Conservation (phyloP, 2,888 invertebrate species). For the Hoplodrina blanda region DNA sequence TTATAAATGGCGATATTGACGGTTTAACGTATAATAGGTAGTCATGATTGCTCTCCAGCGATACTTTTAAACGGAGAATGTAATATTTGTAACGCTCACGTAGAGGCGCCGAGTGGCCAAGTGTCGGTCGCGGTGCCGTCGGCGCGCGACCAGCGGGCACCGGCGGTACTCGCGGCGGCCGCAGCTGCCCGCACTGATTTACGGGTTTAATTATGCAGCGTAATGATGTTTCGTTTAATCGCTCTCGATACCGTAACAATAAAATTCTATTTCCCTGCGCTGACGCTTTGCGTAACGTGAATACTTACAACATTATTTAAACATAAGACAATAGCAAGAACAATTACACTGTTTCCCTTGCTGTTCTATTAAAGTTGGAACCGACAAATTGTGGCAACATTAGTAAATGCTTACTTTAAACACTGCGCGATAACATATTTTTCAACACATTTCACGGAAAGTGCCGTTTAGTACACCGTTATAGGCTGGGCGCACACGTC, state of each 20-base stretch:
- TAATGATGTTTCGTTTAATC: slow-evolving; percentile 27
- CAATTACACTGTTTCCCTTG: slow-evolving; percentile 19
- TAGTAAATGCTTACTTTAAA: neutral
- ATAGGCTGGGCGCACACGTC: too few relatives aligned
- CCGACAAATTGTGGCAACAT: neutral
- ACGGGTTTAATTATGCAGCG: slow-evolving; percentile 50
- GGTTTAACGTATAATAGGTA: too few relatives aligned
- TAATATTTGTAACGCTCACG: too few relatives aligned
- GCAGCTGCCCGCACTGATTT: slow-evolving; percentile 35
- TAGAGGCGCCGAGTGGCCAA: too few relatives aligned
- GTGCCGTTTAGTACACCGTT: neutral
- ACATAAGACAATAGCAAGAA: slow-evolving; percentile 39
- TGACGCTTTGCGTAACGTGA: neutral
- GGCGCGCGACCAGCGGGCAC: too few relatives aligned
- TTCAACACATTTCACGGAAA: neutral
- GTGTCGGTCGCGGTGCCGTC: too few relatives aligned
- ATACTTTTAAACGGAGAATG: too few relatives aligned
- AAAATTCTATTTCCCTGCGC: slow-evolving; percentile 28
- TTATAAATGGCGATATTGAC: too few relatives aligned
- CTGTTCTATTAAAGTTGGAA: slow-evolving; percentile 31
- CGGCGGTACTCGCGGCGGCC: neutral
- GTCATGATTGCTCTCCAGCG: too few relatives aligned
- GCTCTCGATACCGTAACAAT: slow-evolving; percentile 20
- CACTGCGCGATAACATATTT: neutral
- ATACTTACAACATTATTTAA: slow-evolving; percentile 40